Conservation (phyloP, 2,797 vertebrate genomes). For the Acridotheres tristis region DNA sequence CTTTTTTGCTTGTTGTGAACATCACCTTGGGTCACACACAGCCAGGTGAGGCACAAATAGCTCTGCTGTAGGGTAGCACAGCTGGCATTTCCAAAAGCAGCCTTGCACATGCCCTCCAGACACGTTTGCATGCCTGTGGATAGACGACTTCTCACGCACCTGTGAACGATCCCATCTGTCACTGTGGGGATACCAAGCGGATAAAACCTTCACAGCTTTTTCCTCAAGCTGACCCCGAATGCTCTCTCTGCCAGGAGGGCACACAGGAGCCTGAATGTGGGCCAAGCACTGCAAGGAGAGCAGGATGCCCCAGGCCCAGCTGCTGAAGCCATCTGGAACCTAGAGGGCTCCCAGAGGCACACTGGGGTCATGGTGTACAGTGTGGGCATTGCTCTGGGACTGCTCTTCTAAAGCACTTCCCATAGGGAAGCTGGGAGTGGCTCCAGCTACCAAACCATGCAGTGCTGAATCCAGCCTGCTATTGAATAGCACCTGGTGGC, state of each 20-base stretch:
- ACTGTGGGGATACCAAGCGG: background rate
- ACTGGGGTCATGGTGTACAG: background rate
- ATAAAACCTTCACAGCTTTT: background rate
- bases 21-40: background rate
- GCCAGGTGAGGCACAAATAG: background rate
- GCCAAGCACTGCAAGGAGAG: background rate
- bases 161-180: background rate
- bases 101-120: background rate
- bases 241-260: background rate
- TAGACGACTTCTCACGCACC: background rate
- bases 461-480: background rate
- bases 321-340: background rate
- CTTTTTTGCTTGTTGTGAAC: background rate
- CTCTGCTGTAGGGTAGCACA: background rate
- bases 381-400: background rate
- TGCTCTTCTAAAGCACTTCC: background rate
- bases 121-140: background rate
- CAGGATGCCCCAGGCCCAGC: background rate
- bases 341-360: background rate
- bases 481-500: background rate
- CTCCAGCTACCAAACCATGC: background rate
- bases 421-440: accelerated
- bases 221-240: background rate
- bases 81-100: background rate
- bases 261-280: accelerated